Evolutionary conservation across 1,140 invertebrate genomes (phyloP), one percentile per base, ranked within the genome.

Genomic region (Bombus sibiricus): DNA sequence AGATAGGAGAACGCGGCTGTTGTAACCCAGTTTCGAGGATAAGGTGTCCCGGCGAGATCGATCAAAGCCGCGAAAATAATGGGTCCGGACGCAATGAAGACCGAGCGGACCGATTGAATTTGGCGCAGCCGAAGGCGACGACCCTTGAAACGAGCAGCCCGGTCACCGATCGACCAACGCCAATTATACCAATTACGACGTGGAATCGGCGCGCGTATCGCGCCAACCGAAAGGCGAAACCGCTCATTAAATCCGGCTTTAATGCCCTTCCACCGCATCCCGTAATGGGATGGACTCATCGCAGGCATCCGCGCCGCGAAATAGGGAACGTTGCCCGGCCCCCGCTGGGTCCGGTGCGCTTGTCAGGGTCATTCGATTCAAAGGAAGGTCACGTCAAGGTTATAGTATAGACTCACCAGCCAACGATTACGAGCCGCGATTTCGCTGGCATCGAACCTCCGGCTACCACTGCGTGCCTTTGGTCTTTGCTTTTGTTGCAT

Each of bases 181-280:
- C 81, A 91, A 88, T 91, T 89, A 87, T 78, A 87, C 88, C 90
- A 92, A 92, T 92, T 92, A 92, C 86, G 62, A 85, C n/a, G 72
- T 86, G 78, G 82, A 91, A 92, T 92, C 87, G 87, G 86, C 64
- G 86, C 83, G 86, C 85, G 43, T 74, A 91, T 92, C 87, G 90
- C 84, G 83, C 91, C 88, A 90, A 92, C 86, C 87, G 86, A 90
- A 91, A 89, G 83, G 75, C 76, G 87, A 85, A 91, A 91, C 87
- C 86, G 73, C 81, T 90, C 88, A 90, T 93, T 92, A 92, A 92
- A 85, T 81, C 71, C 83, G 62, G 85, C 80, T 88, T 88, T 86
- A 84, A 89, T 86, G 75, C 68, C 83, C 66, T 62, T 78, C 43
- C 78, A 79, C 59, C 34, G 53, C 43, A 78, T 82, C 83, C 37